These are phyloP conservation scores for Eretmochelys imbricata DNA, from an alignment of 2,113 vertebrate genomes.

Conservation along the genomic window DNA sequence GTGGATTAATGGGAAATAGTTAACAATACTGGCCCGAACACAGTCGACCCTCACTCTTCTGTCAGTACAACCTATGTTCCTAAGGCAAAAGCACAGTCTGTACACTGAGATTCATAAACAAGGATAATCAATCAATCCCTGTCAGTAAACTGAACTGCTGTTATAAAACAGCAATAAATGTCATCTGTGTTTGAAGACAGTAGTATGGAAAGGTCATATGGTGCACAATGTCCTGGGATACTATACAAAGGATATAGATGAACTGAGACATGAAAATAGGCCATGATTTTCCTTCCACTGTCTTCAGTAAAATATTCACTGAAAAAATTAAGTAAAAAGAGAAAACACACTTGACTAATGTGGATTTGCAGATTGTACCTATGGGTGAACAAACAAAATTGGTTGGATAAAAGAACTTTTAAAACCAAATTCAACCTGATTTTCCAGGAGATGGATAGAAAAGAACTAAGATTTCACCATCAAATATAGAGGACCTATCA, in stretches of 20 bases:
- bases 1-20: not conserved
- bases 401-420: not conserved
- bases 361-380: not conserved
- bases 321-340: not conserved
- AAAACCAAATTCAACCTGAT: not conserved
- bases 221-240: not conserved
- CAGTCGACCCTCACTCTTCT: rapidly evolving
- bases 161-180: not conserved
- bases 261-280: not conserved
- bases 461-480: not conserved
- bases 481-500: not conserved
- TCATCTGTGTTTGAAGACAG: not conserved
- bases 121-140: not conserved
- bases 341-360: not conserved
- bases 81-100: not conserved
- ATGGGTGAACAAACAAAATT: not conserved
- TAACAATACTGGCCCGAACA: not conserved
- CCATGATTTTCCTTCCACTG: not conserved
- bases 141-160: not conserved
- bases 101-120: not conserved
- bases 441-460: not conserved
- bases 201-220: not conserved
- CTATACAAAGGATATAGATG: not conserved
- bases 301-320: not conserved
- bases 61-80: not conserved